Evolutionary conservation across 2,888 invertebrate species (phyloP).

Genomic region (Mellilla xanthometata): DNA sequence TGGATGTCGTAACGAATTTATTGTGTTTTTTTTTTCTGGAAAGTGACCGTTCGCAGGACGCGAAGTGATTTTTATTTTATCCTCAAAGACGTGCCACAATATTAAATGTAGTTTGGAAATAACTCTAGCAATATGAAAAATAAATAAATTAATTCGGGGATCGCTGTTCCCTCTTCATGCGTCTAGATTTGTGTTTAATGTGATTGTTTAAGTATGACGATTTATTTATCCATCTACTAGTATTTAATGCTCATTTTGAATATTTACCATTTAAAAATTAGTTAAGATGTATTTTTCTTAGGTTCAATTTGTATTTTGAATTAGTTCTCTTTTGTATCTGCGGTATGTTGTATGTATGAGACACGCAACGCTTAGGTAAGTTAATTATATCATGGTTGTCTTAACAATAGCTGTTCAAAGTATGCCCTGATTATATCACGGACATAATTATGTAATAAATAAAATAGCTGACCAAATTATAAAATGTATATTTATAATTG

Average conservation of each 20-base stretch:
- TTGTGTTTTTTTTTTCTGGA: conserved; percentile 45
- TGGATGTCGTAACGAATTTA: conserved; percentile 70
- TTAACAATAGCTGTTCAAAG: too few relatives aligned
- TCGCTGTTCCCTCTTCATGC: conserved; percentile 38
- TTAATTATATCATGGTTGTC: not conserved
- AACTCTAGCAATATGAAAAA: conserved; percentile 56
- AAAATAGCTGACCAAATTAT: too few relatives aligned
- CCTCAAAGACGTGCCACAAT: conserved; percentile 77
- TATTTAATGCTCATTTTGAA: conserved; percentile 78
- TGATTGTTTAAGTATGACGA: conserved; percentile 70
- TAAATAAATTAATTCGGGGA: conserved; percentile 59
- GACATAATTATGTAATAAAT: too few relatives aligned
- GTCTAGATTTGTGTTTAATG: conserved; percentile 57
- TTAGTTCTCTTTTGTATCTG: conserved; percentile 41
- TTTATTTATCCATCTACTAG: conserved; percentile 74
- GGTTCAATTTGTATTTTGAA: conserved; percentile 59
- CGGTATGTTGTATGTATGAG: conserved; percentile 54
- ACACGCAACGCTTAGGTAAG: conserved; percentile 42
- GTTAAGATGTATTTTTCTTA: conserved; percentile 64
- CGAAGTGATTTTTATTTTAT: conserved; percentile 55
- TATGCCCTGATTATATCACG: too few relatives aligned
- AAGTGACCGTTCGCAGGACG: conserved; percentile 54
- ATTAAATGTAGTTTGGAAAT: conserved; percentile 68
- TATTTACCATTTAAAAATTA: conserved; percentile 76
- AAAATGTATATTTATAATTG: too few relatives aligned